Percentiles rank a stretch among this genome's conserved stretches.
Conservation (phyloP, 1,140 invertebrate species). For the Brachionus koreanus region DNA sequence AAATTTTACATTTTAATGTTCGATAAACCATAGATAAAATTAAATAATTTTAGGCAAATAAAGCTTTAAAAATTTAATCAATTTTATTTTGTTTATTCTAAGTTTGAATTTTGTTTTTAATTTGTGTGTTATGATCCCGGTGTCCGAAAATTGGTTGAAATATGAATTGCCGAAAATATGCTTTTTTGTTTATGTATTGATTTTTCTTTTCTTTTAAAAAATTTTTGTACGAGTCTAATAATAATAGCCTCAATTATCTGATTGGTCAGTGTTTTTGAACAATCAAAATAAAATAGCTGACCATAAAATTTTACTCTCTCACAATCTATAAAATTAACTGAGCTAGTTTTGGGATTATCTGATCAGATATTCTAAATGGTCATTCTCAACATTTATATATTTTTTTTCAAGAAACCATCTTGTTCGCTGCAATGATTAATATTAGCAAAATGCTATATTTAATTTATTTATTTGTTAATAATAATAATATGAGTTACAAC, state of each 20-base stretch:
- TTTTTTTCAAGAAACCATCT: not conserved
- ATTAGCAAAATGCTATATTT: not conserved
- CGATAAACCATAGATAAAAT: not conserved
- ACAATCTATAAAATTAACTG: not conserved
- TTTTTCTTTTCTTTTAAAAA: not conserved
- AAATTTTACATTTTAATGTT: not conserved
- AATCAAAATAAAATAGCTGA: not conserved
- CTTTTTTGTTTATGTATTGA: slow-evolving; percentile 20
- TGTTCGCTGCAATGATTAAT: not conserved
- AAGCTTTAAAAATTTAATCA: not conserved
- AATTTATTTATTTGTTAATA: too few species aligned
- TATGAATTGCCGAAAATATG: not conserved
- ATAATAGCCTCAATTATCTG: not conserved
- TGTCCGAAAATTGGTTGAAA: slow-evolving; percentile 35
- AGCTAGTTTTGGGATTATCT: slow-evolving; percentile 2
- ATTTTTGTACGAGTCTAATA: not conserved
- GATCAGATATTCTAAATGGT: not conserved
- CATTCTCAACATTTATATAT: not conserved
- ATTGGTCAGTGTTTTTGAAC: not conserved
- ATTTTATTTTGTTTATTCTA: not conserved
- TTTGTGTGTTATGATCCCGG: not conserved
- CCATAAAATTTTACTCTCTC: not conserved
- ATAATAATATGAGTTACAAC: too few species aligned
- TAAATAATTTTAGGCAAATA: not conserved
- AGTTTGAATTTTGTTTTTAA: not conserved